Percentiles rank a stretch among this genome's conserved stretches.
phyloP scores from a whole-genome alignment of 2,113 vertebrate species.

The Picathartes gymnocephalus region DNA sequence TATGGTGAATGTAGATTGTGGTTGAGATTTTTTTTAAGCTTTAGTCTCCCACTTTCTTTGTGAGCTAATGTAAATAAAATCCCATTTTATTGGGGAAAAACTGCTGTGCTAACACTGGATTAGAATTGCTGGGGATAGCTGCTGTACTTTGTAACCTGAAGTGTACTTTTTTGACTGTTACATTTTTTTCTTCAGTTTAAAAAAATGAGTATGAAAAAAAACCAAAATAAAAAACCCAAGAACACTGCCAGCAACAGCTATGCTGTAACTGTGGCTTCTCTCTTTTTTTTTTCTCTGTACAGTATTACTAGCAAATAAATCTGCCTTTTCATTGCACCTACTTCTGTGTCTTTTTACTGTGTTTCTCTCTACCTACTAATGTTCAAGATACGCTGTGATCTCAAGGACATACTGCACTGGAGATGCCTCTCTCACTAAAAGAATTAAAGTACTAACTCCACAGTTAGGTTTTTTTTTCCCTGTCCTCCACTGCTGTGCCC shows the following conservation, averaged over 20 bases:
- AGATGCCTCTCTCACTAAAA: slow-evolving; percentile 22
- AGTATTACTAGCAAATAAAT: slow-evolving; percentile 88
- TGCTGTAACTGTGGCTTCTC: slow-evolving; percentile 82
- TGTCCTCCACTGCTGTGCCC: neutral
- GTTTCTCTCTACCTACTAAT: slow-evolving; percentile 72
- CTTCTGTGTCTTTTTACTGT: slow-evolving; percentile 78
- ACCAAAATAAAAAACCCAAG: slow-evolving; percentile 41
- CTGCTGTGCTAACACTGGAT: slow-evolving; percentile 78
- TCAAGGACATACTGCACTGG: neutral
- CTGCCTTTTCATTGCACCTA: slow-evolving; percentile 81
- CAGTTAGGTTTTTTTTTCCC: neutral
- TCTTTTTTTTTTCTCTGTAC: slow-evolving; percentile 82
- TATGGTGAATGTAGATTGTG: slow-evolving; percentile 72
- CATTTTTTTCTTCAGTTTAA: slow-evolving; percentile 72
- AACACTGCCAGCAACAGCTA: slow-evolving; percentile 80
- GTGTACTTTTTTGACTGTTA: slow-evolving; percentile 82
- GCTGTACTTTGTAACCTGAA: slow-evolving; percentile 86
- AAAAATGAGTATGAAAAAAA: slow-evolving; percentile 58
- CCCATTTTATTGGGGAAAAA: slow-evolving; percentile 67
- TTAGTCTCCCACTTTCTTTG: slow-evolving; percentile 68
- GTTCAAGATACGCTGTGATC: neutral
- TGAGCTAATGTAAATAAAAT: slow-evolving; percentile 76
- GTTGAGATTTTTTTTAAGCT: slow-evolving; percentile 67
- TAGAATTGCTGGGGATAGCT: slow-evolving; percentile 80
- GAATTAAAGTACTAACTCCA: slow-evolving; percentile 45